Conservation (phyloP, 1,140 invertebrate species). For the Bombus pyrosoma region DNA sequence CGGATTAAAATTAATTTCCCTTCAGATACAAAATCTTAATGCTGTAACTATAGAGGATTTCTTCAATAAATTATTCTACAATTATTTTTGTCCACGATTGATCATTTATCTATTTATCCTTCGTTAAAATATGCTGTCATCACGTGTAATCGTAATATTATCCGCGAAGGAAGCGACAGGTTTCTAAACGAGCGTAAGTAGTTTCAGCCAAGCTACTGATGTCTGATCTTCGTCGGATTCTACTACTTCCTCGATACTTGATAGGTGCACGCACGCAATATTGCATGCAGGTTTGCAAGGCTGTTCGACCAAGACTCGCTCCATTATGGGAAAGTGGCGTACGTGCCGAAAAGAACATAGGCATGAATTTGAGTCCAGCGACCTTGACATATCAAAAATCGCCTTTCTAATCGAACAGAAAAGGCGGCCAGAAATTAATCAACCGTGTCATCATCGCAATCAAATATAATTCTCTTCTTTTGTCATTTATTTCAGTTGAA, state of each 20-base stretch:
- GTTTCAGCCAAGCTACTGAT: neutral
- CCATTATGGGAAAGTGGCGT: slow-evolving; percentile 23
- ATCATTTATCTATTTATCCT: neutral
- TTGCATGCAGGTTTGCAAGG: neutral
- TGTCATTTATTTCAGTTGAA: neutral
- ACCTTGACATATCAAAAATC: slow-evolving; percentile 44
- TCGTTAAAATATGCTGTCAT: neutral
- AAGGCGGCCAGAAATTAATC: neutral
- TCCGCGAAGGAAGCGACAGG: neutral
- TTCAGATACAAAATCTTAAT: neutral
- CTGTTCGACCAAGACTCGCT: too few species aligned
- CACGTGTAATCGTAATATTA: neutral
- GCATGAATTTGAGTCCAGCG: neutral
- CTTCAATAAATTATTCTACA: neutral
- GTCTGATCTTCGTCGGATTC: slow-evolving; percentile 14
- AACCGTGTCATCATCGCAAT: too few species aligned
- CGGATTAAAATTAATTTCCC: neutral
- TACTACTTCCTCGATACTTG: slow-evolving; percentile 29
- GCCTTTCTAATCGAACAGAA: slow-evolving; percentile 22
- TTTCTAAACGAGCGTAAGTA: neutral
- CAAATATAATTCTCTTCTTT: neutral
- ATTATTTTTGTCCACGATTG: too few species aligned
- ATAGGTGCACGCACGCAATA: neutral
- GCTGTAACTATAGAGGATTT: neutral
- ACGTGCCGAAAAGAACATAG: slow-evolving; percentile 28